Conservation (phyloP, 2,113 vertebrate genomes). For the Hemiprocne comata region DNA sequence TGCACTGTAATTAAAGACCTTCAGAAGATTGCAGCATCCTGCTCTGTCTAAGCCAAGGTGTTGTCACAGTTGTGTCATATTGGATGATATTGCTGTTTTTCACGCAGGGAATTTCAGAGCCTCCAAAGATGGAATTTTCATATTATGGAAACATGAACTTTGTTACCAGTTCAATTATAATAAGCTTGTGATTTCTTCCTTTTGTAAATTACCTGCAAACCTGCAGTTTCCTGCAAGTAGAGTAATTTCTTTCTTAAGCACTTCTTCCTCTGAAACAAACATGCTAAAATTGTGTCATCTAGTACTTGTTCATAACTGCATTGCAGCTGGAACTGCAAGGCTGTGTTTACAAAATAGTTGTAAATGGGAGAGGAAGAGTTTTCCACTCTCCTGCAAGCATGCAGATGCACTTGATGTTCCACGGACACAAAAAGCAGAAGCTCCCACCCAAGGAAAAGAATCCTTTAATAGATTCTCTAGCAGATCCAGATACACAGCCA, state of each 20-base stretch:
- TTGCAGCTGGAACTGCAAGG: neutral
- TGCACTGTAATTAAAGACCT: conserved; percentile 28
- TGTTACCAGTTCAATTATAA: neutral
- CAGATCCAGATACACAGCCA: neutral
- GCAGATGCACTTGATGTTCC: neutral
- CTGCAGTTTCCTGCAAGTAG: neutral
- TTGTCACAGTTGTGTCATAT: neutral
- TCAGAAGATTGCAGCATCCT: neutral
- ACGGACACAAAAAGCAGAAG: neutral
- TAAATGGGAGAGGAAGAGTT: neutral
- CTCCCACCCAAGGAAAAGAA: neutral
- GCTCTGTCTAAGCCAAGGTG: neutral
- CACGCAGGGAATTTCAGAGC: neutral
- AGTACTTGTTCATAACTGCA: neutral
- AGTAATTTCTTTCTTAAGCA: neutral
- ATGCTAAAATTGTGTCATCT: neutral
- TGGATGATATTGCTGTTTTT: neutral
- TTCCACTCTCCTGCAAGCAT: neutral
- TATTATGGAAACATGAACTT: neutral
- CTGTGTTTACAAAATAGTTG: neutral
- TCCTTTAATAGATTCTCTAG: neutral
- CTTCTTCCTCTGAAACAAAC: neutral
- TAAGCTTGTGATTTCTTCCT: neutral
- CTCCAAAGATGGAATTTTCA: neutral
- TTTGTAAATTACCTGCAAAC: neutral